These are phyloP conservation scores for Ennomos quercinarius DNA, from an alignment of 2,888 invertebrate genomes.

Conservation along the genomic window DNA sequence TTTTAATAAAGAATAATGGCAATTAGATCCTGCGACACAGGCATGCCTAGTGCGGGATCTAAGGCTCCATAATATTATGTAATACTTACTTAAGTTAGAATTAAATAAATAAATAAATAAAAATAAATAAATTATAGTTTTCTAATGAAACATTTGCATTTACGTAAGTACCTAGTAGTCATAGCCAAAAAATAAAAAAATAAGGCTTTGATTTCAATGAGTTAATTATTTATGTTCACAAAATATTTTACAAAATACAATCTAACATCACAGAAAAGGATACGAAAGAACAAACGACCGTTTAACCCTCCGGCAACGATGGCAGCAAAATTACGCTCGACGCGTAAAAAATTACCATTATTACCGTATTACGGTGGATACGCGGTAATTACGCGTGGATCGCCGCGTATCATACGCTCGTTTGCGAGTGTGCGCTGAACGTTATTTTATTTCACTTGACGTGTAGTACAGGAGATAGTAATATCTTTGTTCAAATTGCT, in stretches of 20 bases:
- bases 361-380: conserved; percentile 37
- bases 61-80: too few species aligned
- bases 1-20: too few species aligned
- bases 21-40: too few species aligned
- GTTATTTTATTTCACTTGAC: conserved; percentile 22
- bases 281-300: conserved; percentile 18
- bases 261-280: conserved; percentile 12
- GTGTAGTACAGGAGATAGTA: not conserved
- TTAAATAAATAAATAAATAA: too few species aligned
- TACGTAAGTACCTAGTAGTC: too few species aligned
- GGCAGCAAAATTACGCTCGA: conserved; percentile 25
- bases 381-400: conserved; percentile 36
- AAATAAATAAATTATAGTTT: too few species aligned
- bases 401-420: conserved; percentile 38
- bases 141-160: too few species aligned
- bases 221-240: not conserved
- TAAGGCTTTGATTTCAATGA: not conserved
- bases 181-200: too few species aligned
- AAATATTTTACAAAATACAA: not conserved
- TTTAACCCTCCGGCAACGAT: conserved; percentile 28
- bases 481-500: conserved; percentile 2
- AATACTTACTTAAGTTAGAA: too few species aligned
- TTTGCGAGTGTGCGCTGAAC: conserved; percentile 23
- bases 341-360: conserved; percentile 43
- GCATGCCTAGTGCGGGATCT: too few species aligned